Base-by-base conservation (phyloP, 2,113 vertebrate genomes). In the Pterocles orientalis region DNA sequence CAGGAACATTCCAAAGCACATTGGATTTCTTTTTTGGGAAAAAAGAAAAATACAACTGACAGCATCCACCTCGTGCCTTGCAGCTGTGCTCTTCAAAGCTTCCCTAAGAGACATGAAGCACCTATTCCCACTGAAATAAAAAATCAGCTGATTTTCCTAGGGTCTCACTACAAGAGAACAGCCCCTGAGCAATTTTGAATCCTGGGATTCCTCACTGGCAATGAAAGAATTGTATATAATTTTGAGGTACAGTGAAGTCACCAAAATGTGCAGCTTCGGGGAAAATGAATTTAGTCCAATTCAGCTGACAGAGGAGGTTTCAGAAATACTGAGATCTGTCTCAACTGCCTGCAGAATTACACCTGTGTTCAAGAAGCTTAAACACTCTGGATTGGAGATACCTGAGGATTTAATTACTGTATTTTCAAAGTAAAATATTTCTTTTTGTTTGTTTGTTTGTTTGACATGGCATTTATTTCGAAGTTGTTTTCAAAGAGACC, bases 51-150 rank as follows among this genome's bases (percentile, higher is more conserved):
- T 53, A 13, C 26, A 88, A 72, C 89, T 83, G 90, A 17, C 81
- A 91, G 65, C 34, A 71, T 73, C 66, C 7, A 68, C 47, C 48
- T 77, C 3, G 16, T 78, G 71, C 82, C 56, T 85, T 75, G 68
- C 86, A 94, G 84, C 91, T n/a, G 82, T 75, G 73, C 84, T 83
- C 86, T 96, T 39, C 89, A 88, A 8, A 91, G 91, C 91, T 92
- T 70, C 90, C 69, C 69, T 78, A 14, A 86, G 72, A 48, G 72
- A 57, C n/a, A 2, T 64, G 92, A 92, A 93, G 92, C 90, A 94
- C 90, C 92, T 95, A 69, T 78, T 95, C 10, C 89, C 23, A 4
- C 7, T 56, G 90, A 66, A 91, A 77, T 47, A 41, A 78, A 24
- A 43, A 28, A 26, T 7, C 7, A 73, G 88, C 33, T 95, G 76